Conservation (phyloP, 2,797 vertebrate genomes). For the Cygnus olor region DNA sequence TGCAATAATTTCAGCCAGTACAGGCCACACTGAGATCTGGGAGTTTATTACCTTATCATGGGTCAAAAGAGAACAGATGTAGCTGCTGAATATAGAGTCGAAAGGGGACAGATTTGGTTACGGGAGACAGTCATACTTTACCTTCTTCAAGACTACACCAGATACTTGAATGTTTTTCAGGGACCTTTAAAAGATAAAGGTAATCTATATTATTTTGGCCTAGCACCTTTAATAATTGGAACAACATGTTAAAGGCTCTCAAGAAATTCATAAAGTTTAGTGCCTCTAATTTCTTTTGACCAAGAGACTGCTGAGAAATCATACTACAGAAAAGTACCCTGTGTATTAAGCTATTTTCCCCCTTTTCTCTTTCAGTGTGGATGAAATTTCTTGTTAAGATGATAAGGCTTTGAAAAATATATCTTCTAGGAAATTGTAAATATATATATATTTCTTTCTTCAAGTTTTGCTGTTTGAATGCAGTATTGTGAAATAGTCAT, state of each 20-base stretch:
- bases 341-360: not conserved
- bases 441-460: not conserved
- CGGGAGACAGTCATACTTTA: not conserved
- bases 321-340: not conserved
- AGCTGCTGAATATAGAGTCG: not conserved
- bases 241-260: not conserved
- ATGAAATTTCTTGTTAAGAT: not conserved
- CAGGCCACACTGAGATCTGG: not conserved
- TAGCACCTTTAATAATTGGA: slow-evolving; percentile 35
- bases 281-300: slow-evolving; percentile 1
- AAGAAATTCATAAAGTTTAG: slow-evolving; percentile 2
- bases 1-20: not conserved
- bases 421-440: not conserved
- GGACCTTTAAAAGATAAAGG: slow-evolving; percentile 24
- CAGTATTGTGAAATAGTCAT: not conserved
- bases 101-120: slow-evolving; percentile 17
- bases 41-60: slow-evolving; percentile 10
- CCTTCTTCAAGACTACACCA: not conserved
- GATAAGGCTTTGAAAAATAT: not conserved
- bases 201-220: slow-evolving; percentile 31
- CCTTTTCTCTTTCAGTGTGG: not conserved
- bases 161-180: not conserved
- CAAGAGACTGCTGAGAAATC: not conserved
- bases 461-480: not conserved
- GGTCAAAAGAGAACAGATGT: slow-evolving; percentile 55